Percentiles rank a stretch among this genome's conserved stretches.
These are phyloP conservation scores for Triplophysa rosa DNA, from an alignment of 2,113 vertebrate genomes.

Conservation along the genomic window DNA sequence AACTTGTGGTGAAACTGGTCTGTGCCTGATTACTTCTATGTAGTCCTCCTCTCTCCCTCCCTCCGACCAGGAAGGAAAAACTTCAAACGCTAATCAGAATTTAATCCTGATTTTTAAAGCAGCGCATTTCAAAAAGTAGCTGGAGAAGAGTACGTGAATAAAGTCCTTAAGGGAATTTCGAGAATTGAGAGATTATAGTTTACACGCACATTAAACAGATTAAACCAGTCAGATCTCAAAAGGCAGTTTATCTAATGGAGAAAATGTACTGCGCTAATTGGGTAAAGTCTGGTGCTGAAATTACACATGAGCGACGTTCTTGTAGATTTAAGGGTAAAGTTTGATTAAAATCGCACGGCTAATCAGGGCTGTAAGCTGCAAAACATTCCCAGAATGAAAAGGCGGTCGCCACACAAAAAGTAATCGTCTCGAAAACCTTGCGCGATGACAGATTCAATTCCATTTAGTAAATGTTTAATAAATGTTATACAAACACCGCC, in stretches of 20 bases:
- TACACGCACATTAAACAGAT: conserved; percentile 78
- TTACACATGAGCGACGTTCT: conserved; percentile 64
- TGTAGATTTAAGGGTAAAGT: conserved; percentile 64
- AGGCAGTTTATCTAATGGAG: conserved; percentile 79
- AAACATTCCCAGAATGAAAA: conserved; percentile 67
- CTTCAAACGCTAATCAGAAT: conserved; percentile 53
- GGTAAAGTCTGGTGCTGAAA: conserved; percentile 74
- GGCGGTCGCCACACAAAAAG: conserved; percentile 88
- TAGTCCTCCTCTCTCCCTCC: not conserved
- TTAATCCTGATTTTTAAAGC: conserved; percentile 65
- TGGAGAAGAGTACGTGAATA: conserved; percentile 68
- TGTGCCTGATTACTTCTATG: conserved; percentile 1
- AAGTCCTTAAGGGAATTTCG: conserved; percentile 77
- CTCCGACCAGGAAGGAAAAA: conserved; percentile 48
- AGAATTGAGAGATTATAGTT: conserved; percentile 76
- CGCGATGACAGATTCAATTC: conserved; percentile 97
- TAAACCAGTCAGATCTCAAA: conserved; percentile 73
- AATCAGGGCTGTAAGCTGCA: conserved; percentile 71
- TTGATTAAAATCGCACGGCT: conserved; percentile 74
- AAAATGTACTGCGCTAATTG: conserved; percentile 77
- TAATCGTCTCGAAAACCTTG: conserved; percentile 85
- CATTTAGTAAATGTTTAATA: conserved; percentile 93
- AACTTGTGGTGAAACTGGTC: conserved; percentile 19
- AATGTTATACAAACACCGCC: conserved; percentile 89
- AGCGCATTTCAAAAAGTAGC: conserved; percentile 69